Evolutionary conservation across 2,113 vertebrate genomes (phyloP).

Genomic region (Perca fluviatilis): DNA sequence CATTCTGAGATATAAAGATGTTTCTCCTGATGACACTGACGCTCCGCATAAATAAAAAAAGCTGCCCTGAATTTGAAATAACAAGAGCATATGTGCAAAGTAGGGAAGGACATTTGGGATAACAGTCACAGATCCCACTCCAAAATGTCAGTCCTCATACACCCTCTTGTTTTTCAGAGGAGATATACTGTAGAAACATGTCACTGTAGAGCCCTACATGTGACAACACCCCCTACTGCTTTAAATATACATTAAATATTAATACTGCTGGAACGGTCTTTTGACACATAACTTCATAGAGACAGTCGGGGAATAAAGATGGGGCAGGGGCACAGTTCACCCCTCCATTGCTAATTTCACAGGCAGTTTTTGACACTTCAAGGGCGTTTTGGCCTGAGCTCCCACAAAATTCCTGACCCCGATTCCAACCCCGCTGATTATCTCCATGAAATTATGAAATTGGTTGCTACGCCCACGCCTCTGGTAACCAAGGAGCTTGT

Average conservation of each 20-base stretch:
- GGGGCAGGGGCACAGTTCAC: neutral
- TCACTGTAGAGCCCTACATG: neutral
- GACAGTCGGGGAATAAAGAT: conserved; percentile 9
- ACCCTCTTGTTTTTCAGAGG: conserved; percentile 12
- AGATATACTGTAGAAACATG: neutral
- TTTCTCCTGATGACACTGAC: neutral
- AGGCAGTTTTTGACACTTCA: conserved; percentile 46
- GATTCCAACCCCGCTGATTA: conserved; percentile 41
- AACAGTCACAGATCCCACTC: conserved; percentile 3
- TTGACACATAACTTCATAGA: conserved; percentile 9
- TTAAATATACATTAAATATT: conserved; percentile 48
- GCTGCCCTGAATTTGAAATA: neutral
- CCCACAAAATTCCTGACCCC: conserved; percentile 35
- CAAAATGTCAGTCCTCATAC: conserved; percentile 7
- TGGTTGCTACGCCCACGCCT: conserved; percentile 21
- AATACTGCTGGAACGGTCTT: conserved; percentile 16
- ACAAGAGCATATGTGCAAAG: conserved; percentile 26
- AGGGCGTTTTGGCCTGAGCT: conserved; percentile 36
- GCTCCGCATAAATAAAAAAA: neutral
- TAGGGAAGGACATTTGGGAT: conserved; percentile 25
- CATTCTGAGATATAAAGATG: neutral
- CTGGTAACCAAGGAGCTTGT: conserved; percentile 30
- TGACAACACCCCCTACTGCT: conserved; percentile 20
- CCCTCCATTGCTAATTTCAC: conserved; percentile 21
- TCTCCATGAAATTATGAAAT: conserved; percentile 55